Evolutionary conservation across 2,797 vertebrate species (phyloP).

Genomic region (Odontamblyopus rebecca): DNA sequence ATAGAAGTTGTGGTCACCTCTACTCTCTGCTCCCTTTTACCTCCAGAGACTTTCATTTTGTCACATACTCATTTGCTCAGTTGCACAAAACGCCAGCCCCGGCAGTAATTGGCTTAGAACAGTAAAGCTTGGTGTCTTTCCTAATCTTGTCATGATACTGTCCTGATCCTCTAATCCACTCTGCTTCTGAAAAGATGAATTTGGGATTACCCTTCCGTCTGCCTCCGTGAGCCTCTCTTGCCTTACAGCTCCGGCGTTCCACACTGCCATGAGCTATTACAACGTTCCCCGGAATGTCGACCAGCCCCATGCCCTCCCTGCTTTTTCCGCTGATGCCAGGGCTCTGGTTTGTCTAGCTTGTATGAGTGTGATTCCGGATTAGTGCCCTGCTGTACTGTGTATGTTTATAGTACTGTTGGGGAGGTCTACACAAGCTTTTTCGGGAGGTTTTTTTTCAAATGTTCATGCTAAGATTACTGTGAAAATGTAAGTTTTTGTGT

Average conservation of each 20-base stretch:
- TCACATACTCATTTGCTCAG: constrained; percentile 47
- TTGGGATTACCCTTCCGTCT: constrained; percentile 63
- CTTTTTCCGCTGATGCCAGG: constrained; percentile 58
- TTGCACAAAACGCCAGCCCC: constrained; percentile 42
- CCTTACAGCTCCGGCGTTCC: constrained; percentile 28
- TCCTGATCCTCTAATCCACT: constrained; percentile 74
- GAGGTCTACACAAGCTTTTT: constrained; percentile 1
- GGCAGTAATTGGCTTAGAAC: constrained; percentile 63
- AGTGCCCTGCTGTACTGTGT: constrained; percentile 22
- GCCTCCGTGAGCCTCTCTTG: constrained; percentile 59
- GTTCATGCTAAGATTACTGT: constrained; percentile 33
- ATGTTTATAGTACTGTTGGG: constrained; percentile 16
- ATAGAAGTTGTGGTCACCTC: not conserved
- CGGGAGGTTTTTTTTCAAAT: constrained; percentile 12
- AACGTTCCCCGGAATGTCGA: constrained; percentile 64
- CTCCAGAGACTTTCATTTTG: constrained; percentile 24
- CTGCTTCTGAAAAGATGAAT: constrained; percentile 66
- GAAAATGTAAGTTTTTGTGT: not conserved
- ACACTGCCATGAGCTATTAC: constrained; percentile 45
- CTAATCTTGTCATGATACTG: constrained; percentile 76
- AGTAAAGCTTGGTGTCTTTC: constrained; percentile 62
- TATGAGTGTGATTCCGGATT: constrained; percentile 34
- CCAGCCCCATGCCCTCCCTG: constrained; percentile 52
- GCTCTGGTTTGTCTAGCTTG: constrained; percentile 55
- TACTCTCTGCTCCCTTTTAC: constrained; percentile 5